phyloP scores from a whole-genome alignment of 2,113 vertebrate species.

The Ceyx cyanopectus region DNA sequence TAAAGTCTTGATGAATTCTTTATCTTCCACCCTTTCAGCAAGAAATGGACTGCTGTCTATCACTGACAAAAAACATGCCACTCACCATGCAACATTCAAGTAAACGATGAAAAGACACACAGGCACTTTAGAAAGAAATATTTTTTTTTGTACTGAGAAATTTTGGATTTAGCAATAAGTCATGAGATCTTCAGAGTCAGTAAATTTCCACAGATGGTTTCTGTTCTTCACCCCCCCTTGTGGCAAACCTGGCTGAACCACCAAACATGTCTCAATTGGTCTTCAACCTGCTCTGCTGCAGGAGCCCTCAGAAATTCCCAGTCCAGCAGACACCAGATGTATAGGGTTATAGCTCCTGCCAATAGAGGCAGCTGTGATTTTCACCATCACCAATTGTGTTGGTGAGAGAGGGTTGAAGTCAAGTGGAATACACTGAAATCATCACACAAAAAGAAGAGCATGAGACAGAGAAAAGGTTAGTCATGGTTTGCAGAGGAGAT shows the following conservation, averaged over 20 bases:
- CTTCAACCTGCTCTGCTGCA: neutral
- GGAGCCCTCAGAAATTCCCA: conserved; percentile 16
- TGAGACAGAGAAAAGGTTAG: neutral
- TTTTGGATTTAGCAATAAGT: conserved; percentile 50
- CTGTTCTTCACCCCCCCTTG: conserved; percentile 44
- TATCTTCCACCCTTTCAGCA: neutral
- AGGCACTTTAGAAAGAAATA: neutral
- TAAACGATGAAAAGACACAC: neutral
- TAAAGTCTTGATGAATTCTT: neutral
- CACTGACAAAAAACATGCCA: neutral
- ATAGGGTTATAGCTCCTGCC: neutral
- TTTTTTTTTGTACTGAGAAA: neutral
- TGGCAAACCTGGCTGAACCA: conserved; percentile 58
- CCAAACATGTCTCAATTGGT: conserved; percentile 59
- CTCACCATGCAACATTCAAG: neutral
- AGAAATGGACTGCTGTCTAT: neutral
- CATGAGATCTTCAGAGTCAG: conserved; percentile 41
- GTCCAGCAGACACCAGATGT: neutral
- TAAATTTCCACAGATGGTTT: conserved; percentile 66
- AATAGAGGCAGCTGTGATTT: neutral
- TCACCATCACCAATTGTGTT: rapidly evolving
- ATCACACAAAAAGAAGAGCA: neutral
- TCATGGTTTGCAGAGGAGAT: neutral
- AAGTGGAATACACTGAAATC: neutral
- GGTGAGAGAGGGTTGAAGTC: neutral